Percentiles rank a stretch among this genome's conserved stretches.
phyloP scores from a whole-genome alignment of 2,113 vertebrate genomes.

The Ibidorhyncha struthersii region DNA sequence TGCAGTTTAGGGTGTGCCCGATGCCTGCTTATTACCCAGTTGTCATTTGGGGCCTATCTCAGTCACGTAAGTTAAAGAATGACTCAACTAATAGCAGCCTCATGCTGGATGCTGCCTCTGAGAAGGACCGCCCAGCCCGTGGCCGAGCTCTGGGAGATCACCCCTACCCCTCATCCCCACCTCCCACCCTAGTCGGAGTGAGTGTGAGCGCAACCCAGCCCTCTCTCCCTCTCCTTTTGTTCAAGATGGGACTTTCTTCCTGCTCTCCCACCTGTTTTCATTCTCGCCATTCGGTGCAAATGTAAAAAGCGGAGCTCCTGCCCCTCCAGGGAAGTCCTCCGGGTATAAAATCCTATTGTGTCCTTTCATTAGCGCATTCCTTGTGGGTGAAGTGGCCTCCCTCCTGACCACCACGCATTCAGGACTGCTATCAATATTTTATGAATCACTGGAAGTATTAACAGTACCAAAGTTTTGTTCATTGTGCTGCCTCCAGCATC shows the following conservation, averaged over 20 bases:
- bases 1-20: neutral
- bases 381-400: neutral
- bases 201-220: neutral
- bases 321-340: neutral
- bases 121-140: neutral
- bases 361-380: neutral
- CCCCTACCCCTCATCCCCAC: neutral
- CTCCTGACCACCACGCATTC: neutral
- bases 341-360: neutral
- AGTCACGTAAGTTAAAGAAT: neutral
- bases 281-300: neutral
- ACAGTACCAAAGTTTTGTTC: neutral
- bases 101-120: neutral
- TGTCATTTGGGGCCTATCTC: neutral
- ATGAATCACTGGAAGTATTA: slow-evolving; percentile 20
- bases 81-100: slow-evolving; percentile 1
- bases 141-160: neutral
- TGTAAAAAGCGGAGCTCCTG: neutral
- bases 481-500: neutral
- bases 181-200: neutral
- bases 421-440: slow-evolving; percentile 25
- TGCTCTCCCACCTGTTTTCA: neutral
- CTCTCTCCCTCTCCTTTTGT: neutral
- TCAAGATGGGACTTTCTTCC: neutral
- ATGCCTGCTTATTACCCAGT: neutral